Percentiles rank a stretch among this genome's conserved stretches.
Evolutionary conservation across 2,797 vertebrate species (phyloP).

Genomic region (Masticophis lateralis): DNA sequence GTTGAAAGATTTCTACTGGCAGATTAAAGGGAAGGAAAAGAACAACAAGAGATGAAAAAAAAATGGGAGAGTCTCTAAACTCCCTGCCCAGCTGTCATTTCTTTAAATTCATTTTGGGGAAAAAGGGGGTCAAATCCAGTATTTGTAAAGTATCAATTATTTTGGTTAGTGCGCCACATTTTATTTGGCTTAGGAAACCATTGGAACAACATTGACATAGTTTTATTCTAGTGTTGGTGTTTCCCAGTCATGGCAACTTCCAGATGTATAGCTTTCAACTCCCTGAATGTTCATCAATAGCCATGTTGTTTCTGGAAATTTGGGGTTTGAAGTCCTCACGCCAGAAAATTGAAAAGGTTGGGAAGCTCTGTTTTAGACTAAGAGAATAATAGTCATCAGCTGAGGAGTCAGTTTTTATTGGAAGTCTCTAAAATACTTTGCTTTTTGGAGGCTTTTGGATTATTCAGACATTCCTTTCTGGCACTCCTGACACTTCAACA

Average conservation of each 20-base stretch:
- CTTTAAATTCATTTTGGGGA: not conserved
- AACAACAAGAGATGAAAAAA: not conserved
- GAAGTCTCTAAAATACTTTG: not conserved
- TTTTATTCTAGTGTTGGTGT: not conserved
- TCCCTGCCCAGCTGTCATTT: not conserved
- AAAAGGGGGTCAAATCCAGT: not conserved
- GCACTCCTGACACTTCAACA: not conserved
- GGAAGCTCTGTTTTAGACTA: not conserved
- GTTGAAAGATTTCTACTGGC: not conserved
- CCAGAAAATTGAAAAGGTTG: not conserved
- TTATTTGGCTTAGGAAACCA: not conserved
- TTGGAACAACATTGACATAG: not conserved
- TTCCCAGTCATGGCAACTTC: not conserved
- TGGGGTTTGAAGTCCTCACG: not conserved
- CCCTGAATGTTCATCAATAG: not conserved
- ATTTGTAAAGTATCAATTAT: not conserved
- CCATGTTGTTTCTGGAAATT: not conserved
- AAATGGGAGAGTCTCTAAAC: not conserved
- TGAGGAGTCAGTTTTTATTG: not conserved
- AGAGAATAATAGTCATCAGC: not conserved
- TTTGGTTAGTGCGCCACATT: not conserved
- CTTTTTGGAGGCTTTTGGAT: not conserved
- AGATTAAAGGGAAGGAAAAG: not conserved
- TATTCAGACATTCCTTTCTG: not conserved
- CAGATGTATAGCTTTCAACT: not conserved